A percentile compares a stretch with the other conserved stretches of the same genome.
phyloP scores from a whole-genome alignment of 2,797 vertebrate genomes.

The Fundulus diaphanus region DNA sequence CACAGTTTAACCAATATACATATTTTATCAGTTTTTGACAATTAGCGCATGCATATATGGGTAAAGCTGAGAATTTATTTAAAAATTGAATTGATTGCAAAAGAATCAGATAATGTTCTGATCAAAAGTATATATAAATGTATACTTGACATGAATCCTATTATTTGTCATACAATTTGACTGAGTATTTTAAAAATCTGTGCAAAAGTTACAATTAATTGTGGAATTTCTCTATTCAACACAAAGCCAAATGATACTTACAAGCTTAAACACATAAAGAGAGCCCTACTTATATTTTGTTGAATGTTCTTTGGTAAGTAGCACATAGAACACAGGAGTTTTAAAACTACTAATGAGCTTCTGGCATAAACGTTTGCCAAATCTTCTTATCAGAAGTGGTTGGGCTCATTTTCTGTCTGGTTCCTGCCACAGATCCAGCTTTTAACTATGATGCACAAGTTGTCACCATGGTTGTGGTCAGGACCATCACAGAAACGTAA shows the following conservation, averaged over 20 bases:
- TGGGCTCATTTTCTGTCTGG: neutral
- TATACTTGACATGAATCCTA: too few relatives aligned
- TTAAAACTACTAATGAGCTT: neutral
- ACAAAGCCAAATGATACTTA: neutral
- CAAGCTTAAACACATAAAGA: neutral
- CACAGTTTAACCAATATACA: too few relatives aligned
- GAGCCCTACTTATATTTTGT: neutral
- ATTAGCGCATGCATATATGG: too few relatives aligned
- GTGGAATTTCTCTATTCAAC: neutral
- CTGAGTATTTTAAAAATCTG: neutral
- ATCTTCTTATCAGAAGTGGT: neutral
- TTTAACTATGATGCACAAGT: neutral
- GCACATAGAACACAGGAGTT: neutral
- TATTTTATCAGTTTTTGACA: too few relatives aligned
- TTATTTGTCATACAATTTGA: neutral
- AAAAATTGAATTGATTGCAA: too few relatives aligned
- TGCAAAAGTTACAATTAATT: neutral
- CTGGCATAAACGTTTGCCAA: neutral
- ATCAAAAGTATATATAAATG: too few relatives aligned
- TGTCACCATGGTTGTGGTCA: neutral
- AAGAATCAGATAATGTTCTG: neutral
- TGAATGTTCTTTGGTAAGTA: neutral
- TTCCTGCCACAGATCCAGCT: neutral
- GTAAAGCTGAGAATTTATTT: too few relatives aligned
- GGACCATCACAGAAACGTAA: neutral